Conservation (phyloP, 2,113 vertebrate species). For the Nerophis ophidion region DNA sequence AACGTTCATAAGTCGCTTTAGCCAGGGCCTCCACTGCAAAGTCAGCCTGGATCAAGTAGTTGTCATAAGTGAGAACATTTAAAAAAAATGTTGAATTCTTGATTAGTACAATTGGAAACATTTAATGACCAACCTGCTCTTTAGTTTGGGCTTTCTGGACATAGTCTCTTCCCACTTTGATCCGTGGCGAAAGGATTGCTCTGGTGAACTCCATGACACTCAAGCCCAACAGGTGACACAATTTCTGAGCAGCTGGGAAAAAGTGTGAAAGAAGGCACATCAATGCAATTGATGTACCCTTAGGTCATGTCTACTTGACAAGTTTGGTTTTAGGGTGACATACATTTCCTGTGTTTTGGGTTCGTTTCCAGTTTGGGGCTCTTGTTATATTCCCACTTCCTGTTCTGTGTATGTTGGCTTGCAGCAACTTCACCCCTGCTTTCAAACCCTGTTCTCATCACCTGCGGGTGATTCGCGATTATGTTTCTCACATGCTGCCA, state of each 20-base stretch:
- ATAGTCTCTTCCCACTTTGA: slow-evolving; percentile 97
- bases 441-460: no score
- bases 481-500: no score
- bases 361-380: no score
- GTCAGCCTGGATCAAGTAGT: slow-evolving; percentile 77
- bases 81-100: no score
- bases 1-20: slow-evolving; percentile 95
- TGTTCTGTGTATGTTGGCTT: no score
- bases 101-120: neutral
- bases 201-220: slow-evolving; percentile 98
- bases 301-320: no score
- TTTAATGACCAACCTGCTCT: slow-evolving; percentile 80
- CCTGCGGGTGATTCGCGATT: no score
- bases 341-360: no score
- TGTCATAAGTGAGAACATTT: no score
- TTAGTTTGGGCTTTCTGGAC: slow-evolving; percentile 99
- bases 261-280: neutral
- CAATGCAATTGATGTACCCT: neutral
- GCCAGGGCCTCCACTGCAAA: slow-evolving; percentile 95
- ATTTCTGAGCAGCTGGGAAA: slow-evolving; percentile 88
- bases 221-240: slow-evolving; percentile 94
- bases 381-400: no score
- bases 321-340: no score
- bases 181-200: slow-evolving; percentile 92
- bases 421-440: no score